Evolutionary conservation across 2,888 invertebrate genomes (phyloP).

Genomic region (Amphipoea lucens): DNA sequence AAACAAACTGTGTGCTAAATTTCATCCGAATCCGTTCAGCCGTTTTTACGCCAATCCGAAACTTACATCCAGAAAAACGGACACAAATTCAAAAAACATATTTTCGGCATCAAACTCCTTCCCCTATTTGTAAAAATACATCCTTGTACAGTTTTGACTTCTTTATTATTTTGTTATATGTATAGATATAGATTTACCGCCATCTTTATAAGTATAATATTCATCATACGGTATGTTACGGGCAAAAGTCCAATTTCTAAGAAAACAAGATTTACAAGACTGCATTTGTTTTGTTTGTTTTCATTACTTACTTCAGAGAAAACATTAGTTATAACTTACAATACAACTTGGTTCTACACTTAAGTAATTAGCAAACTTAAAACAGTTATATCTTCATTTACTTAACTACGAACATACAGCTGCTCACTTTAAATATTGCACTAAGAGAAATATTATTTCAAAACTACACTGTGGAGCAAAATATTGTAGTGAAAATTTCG

Average conservation of each 20-base stretch:
- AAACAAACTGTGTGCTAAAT: not conserved
- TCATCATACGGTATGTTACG: not conserved
- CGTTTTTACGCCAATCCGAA: not conserved
- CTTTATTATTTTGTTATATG: not conserved
- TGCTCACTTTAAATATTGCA: conserved; percentile 24
- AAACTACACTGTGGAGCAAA: conserved; percentile 8
- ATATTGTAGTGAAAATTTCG: conserved; percentile 3
- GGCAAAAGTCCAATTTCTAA: not conserved
- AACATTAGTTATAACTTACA: conserved; percentile 21
- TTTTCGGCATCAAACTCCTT: no score
- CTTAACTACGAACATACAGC: conserved; percentile 20
- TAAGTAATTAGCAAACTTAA: conserved; percentile 49
- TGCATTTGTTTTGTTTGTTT: conserved; percentile 9
- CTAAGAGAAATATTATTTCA: not conserved
- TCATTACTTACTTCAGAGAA: conserved; percentile 27
- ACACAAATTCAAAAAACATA: not conserved
- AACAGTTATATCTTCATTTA: conserved; percentile 21
- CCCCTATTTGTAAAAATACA: no score
- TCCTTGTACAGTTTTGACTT: not conserved
- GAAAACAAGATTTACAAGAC: not conserved
- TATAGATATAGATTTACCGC: not conserved
- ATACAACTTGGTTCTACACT: conserved; percentile 19
- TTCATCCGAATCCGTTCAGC: not conserved
- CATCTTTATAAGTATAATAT: not conserved
- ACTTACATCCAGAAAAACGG: not conserved